Percentiles rank a stretch among this genome's conserved stretches.
phyloP scores from a whole-genome alignment of 2,888 invertebrate genomes.

The Caenorhabditis becei region DNA sequence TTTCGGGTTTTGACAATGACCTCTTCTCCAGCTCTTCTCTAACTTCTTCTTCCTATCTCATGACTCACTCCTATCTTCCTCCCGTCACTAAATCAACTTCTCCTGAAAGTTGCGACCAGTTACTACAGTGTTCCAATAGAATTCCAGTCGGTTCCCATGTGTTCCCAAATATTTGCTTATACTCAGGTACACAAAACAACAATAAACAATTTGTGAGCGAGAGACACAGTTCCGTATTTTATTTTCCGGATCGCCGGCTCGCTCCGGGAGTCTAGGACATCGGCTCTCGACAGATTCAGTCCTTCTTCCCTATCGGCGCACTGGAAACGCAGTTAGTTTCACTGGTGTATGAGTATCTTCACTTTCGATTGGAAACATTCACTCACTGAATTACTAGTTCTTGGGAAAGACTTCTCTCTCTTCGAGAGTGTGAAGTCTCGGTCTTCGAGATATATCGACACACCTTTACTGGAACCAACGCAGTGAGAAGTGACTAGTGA shows the following conservation, averaged over 20 bases:
- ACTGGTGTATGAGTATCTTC: slow-evolving; percentile 11
- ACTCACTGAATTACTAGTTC: slow-evolving; percentile 55
- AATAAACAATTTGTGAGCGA: slow-evolving; percentile 41
- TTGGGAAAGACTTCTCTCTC: slow-evolving; percentile 8
- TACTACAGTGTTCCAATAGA: slow-evolving; percentile 40
- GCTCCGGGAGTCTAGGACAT: slow-evolving; percentile 14
- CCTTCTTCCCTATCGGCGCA: neutral
- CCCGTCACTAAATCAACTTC: neutral
- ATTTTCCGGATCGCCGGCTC: slow-evolving; percentile 36
- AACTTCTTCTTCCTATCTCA: neutral
- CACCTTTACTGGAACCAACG: slow-evolving; percentile 60
- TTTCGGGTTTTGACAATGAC: neutral
- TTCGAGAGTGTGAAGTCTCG: slow-evolving; percentile 63
- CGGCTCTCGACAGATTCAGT: slow-evolving; percentile 1
- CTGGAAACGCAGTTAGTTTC: slow-evolving; percentile 2
- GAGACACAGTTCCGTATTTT: slow-evolving; percentile 32
- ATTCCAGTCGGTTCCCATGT: slow-evolving; percentile 35
- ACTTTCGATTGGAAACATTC: slow-evolving; percentile 54
- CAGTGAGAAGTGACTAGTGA: slow-evolving; percentile 37
- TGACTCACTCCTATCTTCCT: slow-evolving; percentile 7
- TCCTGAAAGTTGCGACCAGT: slow-evolving; percentile 12
- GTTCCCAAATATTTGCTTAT: slow-evolving; percentile 58
- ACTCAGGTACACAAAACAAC: slow-evolving; percentile 62
- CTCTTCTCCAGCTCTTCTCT: neutral
- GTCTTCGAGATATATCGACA: slow-evolving; percentile 59